phyloP scores from a whole-genome alignment of 1,140 invertebrate genomes.

The Hypothenemus hampei region DNA sequence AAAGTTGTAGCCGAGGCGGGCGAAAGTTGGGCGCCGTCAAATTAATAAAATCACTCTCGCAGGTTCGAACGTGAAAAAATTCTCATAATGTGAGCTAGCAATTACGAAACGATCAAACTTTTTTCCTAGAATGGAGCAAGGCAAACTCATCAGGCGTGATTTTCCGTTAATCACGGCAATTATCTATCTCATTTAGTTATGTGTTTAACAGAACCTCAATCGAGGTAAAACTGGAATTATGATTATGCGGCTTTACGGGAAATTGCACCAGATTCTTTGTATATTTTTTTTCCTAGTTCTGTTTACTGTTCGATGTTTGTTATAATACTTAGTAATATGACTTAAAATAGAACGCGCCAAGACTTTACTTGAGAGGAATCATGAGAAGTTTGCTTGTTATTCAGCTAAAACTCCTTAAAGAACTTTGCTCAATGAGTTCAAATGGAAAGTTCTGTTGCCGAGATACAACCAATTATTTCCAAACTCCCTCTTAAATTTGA shows the following conservation, averaged over 20 bases:
- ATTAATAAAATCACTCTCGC: background rate
- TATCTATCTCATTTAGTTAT: slow-evolving; percentile 7
- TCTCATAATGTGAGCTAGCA: too few species aligned
- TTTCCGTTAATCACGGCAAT: slow-evolving; percentile 13
- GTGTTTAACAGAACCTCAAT: slow-evolving; percentile 1
- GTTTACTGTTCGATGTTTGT: background rate
- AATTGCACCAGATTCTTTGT: too few species aligned
- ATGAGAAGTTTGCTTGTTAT: slow-evolving; percentile 12
- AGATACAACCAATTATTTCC: slow-evolving; percentile 19
- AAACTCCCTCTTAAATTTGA: slow-evolving; percentile 7
- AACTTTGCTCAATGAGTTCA: slow-evolving; percentile 10
- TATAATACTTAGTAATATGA: background rate
- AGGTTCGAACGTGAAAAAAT: background rate
- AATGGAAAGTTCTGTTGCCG: slow-evolving; percentile 15
- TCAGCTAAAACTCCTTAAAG: background rate
- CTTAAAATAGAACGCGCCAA: background rate
- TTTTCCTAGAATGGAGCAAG: too few species aligned
- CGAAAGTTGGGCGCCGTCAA: background rate
- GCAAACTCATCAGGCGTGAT: slow-evolving; percentile 4
- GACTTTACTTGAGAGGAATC: background rate
- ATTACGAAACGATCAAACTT: too few species aligned
- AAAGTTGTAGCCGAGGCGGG: background rate
- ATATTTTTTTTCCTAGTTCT: background rate
- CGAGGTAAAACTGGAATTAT: slow-evolving; percentile 5
- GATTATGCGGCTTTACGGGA: background rate